These are phyloP conservation scores for Arctocebus calabarensis DNA, from an alignment of 2,797 vertebrate genomes.

Conservation along the genomic window DNA sequence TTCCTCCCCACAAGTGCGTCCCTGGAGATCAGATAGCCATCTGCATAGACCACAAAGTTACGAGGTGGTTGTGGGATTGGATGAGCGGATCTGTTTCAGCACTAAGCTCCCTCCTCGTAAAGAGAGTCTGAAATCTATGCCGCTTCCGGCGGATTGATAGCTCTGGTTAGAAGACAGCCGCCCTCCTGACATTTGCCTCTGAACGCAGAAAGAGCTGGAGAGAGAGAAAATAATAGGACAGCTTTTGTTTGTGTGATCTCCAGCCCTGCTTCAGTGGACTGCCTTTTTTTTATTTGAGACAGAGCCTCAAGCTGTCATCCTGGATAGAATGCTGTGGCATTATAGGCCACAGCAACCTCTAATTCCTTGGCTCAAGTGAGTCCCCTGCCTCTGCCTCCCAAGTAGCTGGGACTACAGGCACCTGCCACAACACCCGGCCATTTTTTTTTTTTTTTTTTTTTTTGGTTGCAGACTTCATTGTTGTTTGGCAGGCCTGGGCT, in stretches of 20 bases:
- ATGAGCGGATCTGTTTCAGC: conserved; percentile 90
- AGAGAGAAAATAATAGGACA: not conserved
- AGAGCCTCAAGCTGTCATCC: no score
- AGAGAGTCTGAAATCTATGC: conserved; percentile 81
- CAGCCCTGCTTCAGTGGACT: conserved; percentile 12
- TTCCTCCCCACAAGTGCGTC: conserved; percentile 93
- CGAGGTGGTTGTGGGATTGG: conserved; percentile 72
- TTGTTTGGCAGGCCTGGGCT: no score
- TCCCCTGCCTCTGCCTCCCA: no score
- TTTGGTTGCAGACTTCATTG: no score
- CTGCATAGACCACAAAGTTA: conserved; percentile 88
- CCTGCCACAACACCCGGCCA: no score
- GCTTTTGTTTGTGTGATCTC: conserved; percentile 46
- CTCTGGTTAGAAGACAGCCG: conserved; percentile 50
- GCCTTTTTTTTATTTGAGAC: not conserved
- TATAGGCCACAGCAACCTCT: no score
- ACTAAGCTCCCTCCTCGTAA: conserved; percentile 83
- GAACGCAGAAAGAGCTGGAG: conserved; percentile 4
- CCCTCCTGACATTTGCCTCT: conserved; percentile 63
- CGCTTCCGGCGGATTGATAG: conserved; percentile 60
- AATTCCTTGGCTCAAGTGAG: no score
- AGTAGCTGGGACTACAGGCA: no score
- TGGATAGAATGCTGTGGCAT: no score
- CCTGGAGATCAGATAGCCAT: conserved; percentile 91
- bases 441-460: no score